phyloP scores from a whole-genome alignment of 1,140 invertebrate genomes.

The Drosophila saltans region DNA sequence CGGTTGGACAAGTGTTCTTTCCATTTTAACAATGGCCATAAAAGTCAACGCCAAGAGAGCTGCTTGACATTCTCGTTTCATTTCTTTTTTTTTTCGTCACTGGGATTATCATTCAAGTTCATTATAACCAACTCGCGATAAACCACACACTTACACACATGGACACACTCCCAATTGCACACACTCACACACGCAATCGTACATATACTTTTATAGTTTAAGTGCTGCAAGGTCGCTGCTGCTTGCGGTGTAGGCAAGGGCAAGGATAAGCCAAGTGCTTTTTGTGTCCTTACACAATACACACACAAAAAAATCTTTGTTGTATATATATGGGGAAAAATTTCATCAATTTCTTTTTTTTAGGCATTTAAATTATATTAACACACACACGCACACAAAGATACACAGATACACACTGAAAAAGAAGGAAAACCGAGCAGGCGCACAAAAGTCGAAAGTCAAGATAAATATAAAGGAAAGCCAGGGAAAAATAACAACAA shows the following conservation, averaged over 20 bases:
- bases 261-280: conserved; percentile 61
- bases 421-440: conserved; percentile 45
- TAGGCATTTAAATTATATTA: conserved; percentile 58
- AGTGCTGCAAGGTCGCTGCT: conserved; percentile 60
- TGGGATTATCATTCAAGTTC: conserved; percentile 76
- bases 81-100: conserved; percentile 32
- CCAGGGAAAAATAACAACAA: not conserved
- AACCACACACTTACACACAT: conserved; percentile 29
- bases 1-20: not conserved
- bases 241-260: conserved; percentile 52
- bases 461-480: conserved; percentile 11
- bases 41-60: conserved; percentile 45
- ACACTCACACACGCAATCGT: not conserved
- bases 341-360: conserved; percentile 41
- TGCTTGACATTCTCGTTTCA: conserved; percentile 63
- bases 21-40: conserved; percentile 45
- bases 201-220: conserved; percentile 22
- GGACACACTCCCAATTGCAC: not conserved
- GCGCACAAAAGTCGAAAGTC: conserved; percentile 42
- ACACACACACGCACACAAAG: conserved; percentile 3
- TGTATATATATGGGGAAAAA: conserved; percentile 17
- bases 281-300: conserved; percentile 20
- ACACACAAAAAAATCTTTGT: conserved; percentile 26
- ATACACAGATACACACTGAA: not conserved
- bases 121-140: conserved; percentile 70